Conservation (phyloP, 2,113 vertebrate species). For the Microcebus tavaratra region DNA sequence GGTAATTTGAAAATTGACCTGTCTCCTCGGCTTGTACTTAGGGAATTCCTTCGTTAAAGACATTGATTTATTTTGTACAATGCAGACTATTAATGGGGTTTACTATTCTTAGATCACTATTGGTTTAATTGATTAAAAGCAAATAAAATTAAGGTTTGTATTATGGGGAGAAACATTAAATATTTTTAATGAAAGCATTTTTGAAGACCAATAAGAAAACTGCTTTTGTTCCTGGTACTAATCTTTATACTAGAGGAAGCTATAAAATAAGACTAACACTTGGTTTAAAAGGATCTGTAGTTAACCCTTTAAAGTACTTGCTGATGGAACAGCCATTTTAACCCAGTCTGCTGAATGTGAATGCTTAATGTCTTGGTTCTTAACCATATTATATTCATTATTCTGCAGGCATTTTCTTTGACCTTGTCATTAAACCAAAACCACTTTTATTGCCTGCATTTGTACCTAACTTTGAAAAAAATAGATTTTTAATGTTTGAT, state of each 20-base stretch:
- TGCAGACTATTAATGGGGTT: neutral
- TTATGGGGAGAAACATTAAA: neutral
- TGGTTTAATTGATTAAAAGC: neutral
- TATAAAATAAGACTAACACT: neutral
- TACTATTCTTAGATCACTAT: neutral
- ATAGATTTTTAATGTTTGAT: neutral
- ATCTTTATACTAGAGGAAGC: neutral
- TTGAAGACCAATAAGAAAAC: neutral
- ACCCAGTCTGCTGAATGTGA: neutral
- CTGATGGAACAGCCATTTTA: neutral
- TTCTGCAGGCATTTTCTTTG: neutral
- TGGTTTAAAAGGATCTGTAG: neutral
- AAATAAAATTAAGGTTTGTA: neutral
- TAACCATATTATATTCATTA: neutral
- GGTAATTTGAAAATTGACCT: neutral
- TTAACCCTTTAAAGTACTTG: neutral
- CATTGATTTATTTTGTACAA: neutral
- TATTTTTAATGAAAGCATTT: neutral
- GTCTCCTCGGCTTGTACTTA: neutral
- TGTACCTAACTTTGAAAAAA: neutral
- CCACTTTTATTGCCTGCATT: neutral
- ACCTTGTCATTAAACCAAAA: neutral
- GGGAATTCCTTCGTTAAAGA: neutral
- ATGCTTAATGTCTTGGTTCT: neutral
- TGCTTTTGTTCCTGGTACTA: neutral